Percentiles rank a stretch among this genome's conserved stretches.
Conservation (phyloP, 2,888 invertebrate genomes). For the Trachelus stipa region DNA sequence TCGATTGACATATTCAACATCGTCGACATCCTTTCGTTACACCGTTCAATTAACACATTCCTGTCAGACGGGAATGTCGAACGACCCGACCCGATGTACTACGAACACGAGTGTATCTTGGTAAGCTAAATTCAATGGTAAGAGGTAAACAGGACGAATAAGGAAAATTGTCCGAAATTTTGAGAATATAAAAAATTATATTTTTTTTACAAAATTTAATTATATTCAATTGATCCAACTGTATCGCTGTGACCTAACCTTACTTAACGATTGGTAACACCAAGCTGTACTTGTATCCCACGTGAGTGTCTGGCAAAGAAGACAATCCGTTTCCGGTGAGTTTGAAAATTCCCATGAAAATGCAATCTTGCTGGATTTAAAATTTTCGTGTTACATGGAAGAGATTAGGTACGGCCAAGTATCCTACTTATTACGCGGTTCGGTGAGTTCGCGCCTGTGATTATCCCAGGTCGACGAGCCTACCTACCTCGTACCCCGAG, state of each 20-base stretch:
- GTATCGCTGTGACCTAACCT: too few species aligned
- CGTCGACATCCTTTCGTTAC: neutral
- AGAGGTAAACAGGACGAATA: neutral
- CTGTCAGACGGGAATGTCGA: neutral
- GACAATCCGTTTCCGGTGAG: neutral
- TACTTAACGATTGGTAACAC: too few species aligned
- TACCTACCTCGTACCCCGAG: slow-evolving; percentile 4
- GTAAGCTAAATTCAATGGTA: neutral
- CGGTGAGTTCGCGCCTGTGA: slow-evolving; percentile 38
- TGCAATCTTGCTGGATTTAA: neutral
- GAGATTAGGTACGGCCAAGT: slow-evolving; percentile 37
- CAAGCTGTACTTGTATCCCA: accelerated
- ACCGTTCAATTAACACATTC: neutral
- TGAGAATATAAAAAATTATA: too few species aligned
- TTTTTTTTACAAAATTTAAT: too few species aligned
- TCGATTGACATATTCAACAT: neutral
- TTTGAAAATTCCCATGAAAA: neutral
- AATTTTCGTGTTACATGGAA: slow-evolving; percentile 16
- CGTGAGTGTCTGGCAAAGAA: neutral
- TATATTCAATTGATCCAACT: too few species aligned
- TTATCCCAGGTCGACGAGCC: slow-evolving; percentile 24
- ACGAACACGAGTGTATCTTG: neutral
- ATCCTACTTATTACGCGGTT: slow-evolving; percentile 40
- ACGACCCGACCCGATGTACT: neutral
- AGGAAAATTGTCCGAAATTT: neutral